Conservation (phyloP, 2,888 invertebrate species). For the Trissolcus japonicus region DNA sequence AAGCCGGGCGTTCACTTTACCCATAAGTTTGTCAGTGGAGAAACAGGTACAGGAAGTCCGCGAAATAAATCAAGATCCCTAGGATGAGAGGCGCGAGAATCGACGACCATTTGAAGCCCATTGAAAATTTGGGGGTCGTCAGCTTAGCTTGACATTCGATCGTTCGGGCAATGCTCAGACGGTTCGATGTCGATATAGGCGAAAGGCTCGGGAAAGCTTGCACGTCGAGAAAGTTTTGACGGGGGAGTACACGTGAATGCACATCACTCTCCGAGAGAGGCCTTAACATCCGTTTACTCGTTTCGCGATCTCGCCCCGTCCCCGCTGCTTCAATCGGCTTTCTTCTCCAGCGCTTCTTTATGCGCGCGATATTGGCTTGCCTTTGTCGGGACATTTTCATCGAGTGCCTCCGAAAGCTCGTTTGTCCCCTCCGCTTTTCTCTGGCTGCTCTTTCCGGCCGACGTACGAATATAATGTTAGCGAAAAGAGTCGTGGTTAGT, state of each 20-base stretch:
- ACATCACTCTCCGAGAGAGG: slow-evolving; percentile 50
- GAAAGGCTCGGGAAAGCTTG: slow-evolving; percentile 3
- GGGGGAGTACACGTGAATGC: slow-evolving; percentile 42
- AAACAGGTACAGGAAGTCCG: neutral
- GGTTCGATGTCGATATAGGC: slow-evolving; percentile 30
- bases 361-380: slow-evolving; percentile 21
- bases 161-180: slow-evolving; percentile 37
- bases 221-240: slow-evolving; percentile 43
- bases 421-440: slow-evolving; percentile 34
- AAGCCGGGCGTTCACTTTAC: slow-evolving; percentile 4
- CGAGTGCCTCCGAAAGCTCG: slow-evolving; percentile 38
- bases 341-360: slow-evolving; percentile 6
- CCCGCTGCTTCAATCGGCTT: slow-evolving; percentile 2
- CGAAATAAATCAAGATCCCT: slow-evolving; percentile 18
- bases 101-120: slow-evolving; percentile 12
- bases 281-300: slow-evolving; percentile 46
- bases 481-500: slow-evolving; percentile 61
- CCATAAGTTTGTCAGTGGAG: slow-evolving; percentile 7
- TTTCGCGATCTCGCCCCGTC: slow-evolving; percentile 6
- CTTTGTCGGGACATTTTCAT: slow-evolving; percentile 50
- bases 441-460: slow-evolving; percentile 16
- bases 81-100: slow-evolving; percentile 14
- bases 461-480: slow-evolving; percentile 31
- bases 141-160: slow-evolving; percentile 41
- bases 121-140: slow-evolving; percentile 25